Evolutionary conservation across 2,797 vertebrate genomes (phyloP), one percentile per base, ranked within the genome.

Genomic region (Sebastes vulpes): DNA sequence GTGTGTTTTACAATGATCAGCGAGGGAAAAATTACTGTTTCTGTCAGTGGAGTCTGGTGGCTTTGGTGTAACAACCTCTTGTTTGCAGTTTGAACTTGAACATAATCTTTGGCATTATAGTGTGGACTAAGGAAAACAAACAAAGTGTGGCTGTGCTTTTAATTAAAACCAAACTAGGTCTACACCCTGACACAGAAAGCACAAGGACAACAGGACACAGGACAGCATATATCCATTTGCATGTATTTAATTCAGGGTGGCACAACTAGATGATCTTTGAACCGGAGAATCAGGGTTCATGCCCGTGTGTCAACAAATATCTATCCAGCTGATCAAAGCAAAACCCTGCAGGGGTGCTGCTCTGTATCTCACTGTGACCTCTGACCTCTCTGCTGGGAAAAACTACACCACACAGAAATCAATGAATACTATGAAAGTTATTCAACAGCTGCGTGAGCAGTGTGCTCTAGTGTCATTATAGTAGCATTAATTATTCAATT

Each of bases 251-350:
- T 16, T 29, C 31, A 59, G 60, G n/a, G 26, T 21, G 74, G 64
- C 74, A 77, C 61, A 14, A 25, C 1, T 25, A 46, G 42, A 23
- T 32, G 61, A 80, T 38, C 66, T 59, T 28, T 75, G 63, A 77
- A 32, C 65, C 73, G 31, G 10, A 54, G 25, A 28, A 11, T 31
- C 74, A 54, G 69, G 38, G 78, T 75, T 78, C 35, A 56, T 73
- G 32, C 6, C 26, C 31, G 2, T 16, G 29, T 77, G 70, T 77
- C 73, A 66, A 68, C 29, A 31, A 35, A 20, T 56, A 60, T 79
- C 63, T 29, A 1, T 32, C n/a, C 28, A 11, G 25, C 65, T 56
- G 16, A 20, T 4, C 57, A 52, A 52, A 3, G 11, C 54, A 3
- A 5, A 18, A 8, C 18, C 29, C 38, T 26, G 21, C 66, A 54